Evolutionary conservation across 2,888 invertebrate genomes (phyloP), one percentile per base, ranked within the genome.

Genomic region (Clostera curtula): DNA sequence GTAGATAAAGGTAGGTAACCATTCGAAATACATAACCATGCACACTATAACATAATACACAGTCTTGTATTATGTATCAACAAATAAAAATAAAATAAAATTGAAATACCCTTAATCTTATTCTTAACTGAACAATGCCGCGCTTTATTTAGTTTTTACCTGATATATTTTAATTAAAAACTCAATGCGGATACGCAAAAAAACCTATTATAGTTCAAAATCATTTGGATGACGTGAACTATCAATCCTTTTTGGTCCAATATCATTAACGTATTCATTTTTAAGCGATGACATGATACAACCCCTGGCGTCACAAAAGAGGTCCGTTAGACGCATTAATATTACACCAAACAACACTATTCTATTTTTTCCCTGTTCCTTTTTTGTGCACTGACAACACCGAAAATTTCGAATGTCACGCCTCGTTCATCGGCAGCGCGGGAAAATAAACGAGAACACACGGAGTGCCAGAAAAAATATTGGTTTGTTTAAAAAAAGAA

Each of bases 331-430:
- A 68, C 67, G 74, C 76, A 71, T 79, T 77, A 73, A 75, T 72
- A 74, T 69, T 61, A 69, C 59, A 64, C 69, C 63, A 68, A 49
- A 69, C 64, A 70, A 69, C 65, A 65, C 68, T 66, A 69, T 74
- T 67, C 70, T 69, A 66, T 55, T 55, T 56, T 58, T 56, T 59
- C 58, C 43, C 39, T 47, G 62, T 70, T 72, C 34, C 23, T 46
- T 47, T 48, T 50, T 47, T 43, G 32, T 42, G 28, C 13, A 38
- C 48, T 50, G 51, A 50, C 49, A 47, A 67, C 72, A 72, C 56
- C 67, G 63, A 66, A 71, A 67, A 71, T 79, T 79, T 77, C 65
- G 42, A 79, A 71, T 80, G 82, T 80, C 80, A 80, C 80, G 82
- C 74, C 79, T 82, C 68, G 77, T 80, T 77, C 76, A 69, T 70